A percentile compares a stretch with the other conserved stretches of the same genome.
Evolutionary conservation across 2,888 invertebrate species (phyloP).

Genomic region (Axea sp.): DNA sequence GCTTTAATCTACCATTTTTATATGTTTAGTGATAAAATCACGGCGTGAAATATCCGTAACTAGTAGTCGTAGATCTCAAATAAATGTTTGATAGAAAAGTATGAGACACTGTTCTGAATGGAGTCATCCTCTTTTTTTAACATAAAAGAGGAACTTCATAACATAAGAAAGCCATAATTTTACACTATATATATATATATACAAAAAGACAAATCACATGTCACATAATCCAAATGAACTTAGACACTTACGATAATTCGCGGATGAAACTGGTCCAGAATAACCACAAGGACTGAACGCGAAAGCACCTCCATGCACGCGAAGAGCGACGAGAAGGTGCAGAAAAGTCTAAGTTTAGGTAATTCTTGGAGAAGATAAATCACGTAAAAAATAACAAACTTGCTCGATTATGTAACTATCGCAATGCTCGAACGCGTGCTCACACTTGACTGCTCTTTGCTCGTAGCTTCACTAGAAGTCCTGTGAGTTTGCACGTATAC

Average conservation of each 20-base stretch:
- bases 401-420: constrained; percentile 30
- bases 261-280: constrained; percentile 61
- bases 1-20: too few relatives aligned
- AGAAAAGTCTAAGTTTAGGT: background rate
- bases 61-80: too few relatives aligned
- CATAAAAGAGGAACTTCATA: too few relatives aligned
- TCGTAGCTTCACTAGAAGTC: constrained; percentile 74
- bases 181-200: too few relatives aligned
- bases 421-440: constrained; percentile 55
- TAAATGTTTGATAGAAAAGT: too few relatives aligned
- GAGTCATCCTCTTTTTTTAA: too few relatives aligned
- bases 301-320: constrained; percentile 70
- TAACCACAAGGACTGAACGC: constrained; percentile 66
- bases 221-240: constrained; percentile 1
- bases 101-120: too few relatives aligned
- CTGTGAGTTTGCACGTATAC: constrained; percentile 75
- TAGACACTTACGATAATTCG: constrained; percentile 72
- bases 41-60: too few relatives aligned
- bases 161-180: too few relatives aligned
- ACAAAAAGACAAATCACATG: too few relatives aligned
- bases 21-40: too few relatives aligned
- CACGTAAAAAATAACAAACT: constrained; percentile 28
- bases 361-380: background rate
- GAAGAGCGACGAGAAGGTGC: constrained; percentile 29
- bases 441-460: constrained; percentile 63